These are phyloP conservation scores for Heliornis fulica DNA, from an alignment of 2,113 vertebrate genomes.

Conservation along the genomic window DNA sequence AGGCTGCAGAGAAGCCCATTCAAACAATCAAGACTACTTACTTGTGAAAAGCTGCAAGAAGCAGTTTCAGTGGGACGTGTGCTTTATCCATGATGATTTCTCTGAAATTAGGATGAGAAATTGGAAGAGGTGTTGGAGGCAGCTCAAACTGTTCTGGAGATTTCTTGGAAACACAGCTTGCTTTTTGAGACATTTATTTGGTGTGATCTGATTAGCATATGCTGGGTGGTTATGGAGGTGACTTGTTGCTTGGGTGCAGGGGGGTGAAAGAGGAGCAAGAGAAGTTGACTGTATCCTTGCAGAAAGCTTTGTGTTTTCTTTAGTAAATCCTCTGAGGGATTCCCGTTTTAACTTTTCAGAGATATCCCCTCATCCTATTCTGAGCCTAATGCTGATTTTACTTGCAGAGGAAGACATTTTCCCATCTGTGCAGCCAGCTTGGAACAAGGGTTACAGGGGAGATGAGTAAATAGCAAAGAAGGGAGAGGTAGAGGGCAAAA, in stretches of 20 bases:
- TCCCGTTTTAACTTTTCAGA: not conserved
- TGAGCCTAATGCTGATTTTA: not conserved
- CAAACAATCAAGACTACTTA: not conserved
- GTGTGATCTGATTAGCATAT: not conserved
- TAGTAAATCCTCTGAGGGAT: not conserved
- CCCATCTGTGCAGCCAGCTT: not conserved
- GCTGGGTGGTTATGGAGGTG: not conserved
- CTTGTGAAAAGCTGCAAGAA: rapidly evolving
- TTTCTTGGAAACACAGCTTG: not conserved
- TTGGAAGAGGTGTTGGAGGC: not conserved
- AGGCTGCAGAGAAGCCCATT: not conserved
- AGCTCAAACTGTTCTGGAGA: not conserved
- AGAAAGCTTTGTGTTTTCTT: not conserved
- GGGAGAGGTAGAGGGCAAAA: not conserved
- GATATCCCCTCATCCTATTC: not conserved
- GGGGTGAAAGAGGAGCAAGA: not conserved
- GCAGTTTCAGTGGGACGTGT: not conserved
- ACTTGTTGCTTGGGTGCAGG: not conserved
- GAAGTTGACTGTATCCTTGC: not conserved
- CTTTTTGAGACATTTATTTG: not conserved
- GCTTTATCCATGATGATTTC: not conserved
- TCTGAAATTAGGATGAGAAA: not conserved
- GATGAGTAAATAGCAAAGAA: not conserved
- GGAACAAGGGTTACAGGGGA: not conserved
- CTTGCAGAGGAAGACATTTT: not conserved